Percentiles rank a stretch among this genome's conserved stretches.
Evolutionary conservation across 2,797 vertebrate genomes (phyloP).

Genomic region (Tokudaia tokunoshimensis): DNA sequence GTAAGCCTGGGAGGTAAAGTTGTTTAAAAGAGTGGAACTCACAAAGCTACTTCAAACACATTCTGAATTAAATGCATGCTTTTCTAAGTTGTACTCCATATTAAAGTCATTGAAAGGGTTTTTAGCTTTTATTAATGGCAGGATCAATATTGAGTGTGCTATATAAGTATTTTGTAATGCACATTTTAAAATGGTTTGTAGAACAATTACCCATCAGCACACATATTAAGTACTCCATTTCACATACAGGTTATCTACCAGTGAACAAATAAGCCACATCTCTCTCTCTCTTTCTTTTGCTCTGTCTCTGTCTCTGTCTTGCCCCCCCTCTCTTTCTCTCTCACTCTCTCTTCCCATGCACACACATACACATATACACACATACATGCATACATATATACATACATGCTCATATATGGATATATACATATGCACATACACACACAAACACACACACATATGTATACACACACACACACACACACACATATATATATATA

Average conservation of each 20-base stretch:
- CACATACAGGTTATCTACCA: background rate
- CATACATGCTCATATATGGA: background rate
- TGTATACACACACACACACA: accelerated
- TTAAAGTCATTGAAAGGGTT: background rate
- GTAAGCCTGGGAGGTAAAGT: background rate
- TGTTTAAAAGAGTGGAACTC: constrained; percentile 17
- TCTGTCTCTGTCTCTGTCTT: background rate
- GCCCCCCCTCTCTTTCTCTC: background rate
- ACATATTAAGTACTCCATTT: background rate
- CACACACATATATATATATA: no score
- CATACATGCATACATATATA: background rate
- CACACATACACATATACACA: background rate
- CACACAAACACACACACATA: background rate
- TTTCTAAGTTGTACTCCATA: background rate
- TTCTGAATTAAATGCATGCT: background rate
- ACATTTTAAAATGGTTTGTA: background rate
- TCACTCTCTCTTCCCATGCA: background rate
- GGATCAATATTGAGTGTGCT: background rate
- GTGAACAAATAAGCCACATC: background rate
- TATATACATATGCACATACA: background rate
- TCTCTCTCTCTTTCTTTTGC: background rate
- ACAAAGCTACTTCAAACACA: background rate
- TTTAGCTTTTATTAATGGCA: background rate
- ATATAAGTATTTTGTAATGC: background rate
- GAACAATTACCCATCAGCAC: background rate